phyloP scores from a whole-genome alignment of 2,888 invertebrate species.

The Plebejus anna region DNA sequence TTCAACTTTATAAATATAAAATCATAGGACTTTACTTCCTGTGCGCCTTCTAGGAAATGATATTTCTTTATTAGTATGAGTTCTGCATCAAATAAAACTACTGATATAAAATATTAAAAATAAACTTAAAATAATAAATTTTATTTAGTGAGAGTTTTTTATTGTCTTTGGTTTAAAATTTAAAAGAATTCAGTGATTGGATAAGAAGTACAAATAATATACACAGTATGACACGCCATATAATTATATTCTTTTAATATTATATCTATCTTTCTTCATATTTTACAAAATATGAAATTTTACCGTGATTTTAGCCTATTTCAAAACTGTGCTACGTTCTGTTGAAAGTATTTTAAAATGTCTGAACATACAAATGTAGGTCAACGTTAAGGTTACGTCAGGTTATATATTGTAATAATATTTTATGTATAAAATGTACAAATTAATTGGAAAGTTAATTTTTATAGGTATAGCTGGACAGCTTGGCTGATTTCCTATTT shows the following conservation, averaged over 20 bases:
- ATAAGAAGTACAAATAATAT: background rate
- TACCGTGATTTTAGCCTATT: constrained; percentile 16
- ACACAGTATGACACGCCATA: background rate
- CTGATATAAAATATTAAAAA: too few species aligned
- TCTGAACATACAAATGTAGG: constrained; percentile 38
- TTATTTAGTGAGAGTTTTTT: background rate
- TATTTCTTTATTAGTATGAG: background rate
- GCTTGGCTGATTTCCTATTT: background rate
- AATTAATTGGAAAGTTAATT: constrained; percentile 7
- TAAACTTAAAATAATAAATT: too few species aligned
- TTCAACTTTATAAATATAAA: constrained; percentile 10
- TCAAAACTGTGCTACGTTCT: background rate
- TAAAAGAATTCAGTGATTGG: too few species aligned
- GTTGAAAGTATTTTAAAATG: constrained; percentile 31
- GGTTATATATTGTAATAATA: constrained; percentile 32
- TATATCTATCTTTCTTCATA: too few species aligned
- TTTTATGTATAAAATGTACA: constrained; percentile 29
- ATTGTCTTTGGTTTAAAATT: too few species aligned
- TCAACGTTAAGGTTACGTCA: constrained; percentile 40
- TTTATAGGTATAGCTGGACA: background rate
- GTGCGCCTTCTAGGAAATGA: background rate
- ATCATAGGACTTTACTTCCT: constrained; percentile 9
- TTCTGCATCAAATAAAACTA: background rate
- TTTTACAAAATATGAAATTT: background rate
- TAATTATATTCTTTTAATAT: too few species aligned